Base-by-base conservation (phyloP, 2,113 vertebrate genomes). In the Tinamus guttatus region DNA sequence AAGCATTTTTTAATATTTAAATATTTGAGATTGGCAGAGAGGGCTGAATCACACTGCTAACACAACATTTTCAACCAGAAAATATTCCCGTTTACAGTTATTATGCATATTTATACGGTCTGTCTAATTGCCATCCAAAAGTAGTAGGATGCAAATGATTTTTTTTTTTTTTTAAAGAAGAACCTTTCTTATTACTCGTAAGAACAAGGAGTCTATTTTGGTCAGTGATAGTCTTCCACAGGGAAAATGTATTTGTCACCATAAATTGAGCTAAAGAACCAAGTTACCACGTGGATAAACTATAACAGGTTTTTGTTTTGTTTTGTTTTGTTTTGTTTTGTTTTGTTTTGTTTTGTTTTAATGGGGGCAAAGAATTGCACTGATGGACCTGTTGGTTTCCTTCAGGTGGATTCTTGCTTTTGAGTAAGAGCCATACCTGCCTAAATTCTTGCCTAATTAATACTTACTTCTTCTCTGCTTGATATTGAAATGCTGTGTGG, bases 21-120 rank as follows among this genome's bases (percentile, higher is more conserved):
- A 68, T 51, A 51, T 7, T 28, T 1, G 1, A 1, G 5, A 1
- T 56, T 28, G 16, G 16, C 11, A 27, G 62, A 0, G 2, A 41
- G 12, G 2, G 7, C 1, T 4, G 62, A 81, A 28, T 22, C 9
- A 14, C 34, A 75, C 32, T 67, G 12, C 4, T 4, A 1, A 7
- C n/a, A 69, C 7, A 34, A 9, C 12, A 5, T 24, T 82, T 81
- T 75, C 65, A 47, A 65, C 3, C 6, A 54, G 9, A 70, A 22
- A 64, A 0, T 2, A 40, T 27, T 17, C 36, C 0, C 36, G 85
- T 47, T 15, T 43, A 1, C 2, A 8, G 43, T 43, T 49, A 49
- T 70, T 65, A 13, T 54, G 5, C 2, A 63, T 47, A 10, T 49
- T 45, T 71, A 22, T 36, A 10, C 11, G 68, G 21, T 9, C 54